Conservation (phyloP, 2,797 vertebrate species). For the Gymnodraco acuticeps region DNA sequence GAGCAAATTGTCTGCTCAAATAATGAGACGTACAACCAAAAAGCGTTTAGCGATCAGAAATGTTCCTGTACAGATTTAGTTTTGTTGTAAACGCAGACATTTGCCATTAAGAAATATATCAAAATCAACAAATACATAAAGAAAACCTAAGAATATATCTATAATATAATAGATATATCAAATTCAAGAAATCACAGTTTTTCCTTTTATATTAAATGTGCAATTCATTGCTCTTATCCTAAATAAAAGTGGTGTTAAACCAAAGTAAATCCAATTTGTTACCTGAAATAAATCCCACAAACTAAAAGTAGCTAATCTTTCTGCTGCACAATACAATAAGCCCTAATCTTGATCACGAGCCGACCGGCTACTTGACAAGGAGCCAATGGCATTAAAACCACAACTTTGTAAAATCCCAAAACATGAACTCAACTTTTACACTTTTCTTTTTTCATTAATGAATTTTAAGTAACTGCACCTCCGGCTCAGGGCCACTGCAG, state of each 20-base stretch:
- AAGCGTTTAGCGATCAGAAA: not conserved
- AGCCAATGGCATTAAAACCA: conserved; percentile 1
- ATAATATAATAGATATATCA: too few relatives aligned
- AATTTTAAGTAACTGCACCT: conserved; percentile 23
- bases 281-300: conserved; percentile 7
- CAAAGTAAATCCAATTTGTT: conserved; percentile 3
- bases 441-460: conserved; percentile 6
- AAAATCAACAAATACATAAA: not conserved
- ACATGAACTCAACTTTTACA: conserved; percentile 4
- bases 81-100: not conserved
- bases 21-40: not conserved
- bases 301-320: conserved; percentile 21
- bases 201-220: not conserved
- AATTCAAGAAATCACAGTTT: not conserved
- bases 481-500: conserved; percentile 17
- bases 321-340: conserved; percentile 16
- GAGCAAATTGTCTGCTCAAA: not conserved
- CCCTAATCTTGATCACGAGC: conserved; percentile 42
- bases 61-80: not conserved
- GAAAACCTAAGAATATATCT: not conserved
- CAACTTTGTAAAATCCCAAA: not conserved
- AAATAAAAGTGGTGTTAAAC: conserved; percentile 3
- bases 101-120: not conserved
- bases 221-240: not conserved
- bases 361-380: not conserved